Conservation (phyloP, 2,797 vertebrate genomes). For the Oreortyx pictus region DNA sequence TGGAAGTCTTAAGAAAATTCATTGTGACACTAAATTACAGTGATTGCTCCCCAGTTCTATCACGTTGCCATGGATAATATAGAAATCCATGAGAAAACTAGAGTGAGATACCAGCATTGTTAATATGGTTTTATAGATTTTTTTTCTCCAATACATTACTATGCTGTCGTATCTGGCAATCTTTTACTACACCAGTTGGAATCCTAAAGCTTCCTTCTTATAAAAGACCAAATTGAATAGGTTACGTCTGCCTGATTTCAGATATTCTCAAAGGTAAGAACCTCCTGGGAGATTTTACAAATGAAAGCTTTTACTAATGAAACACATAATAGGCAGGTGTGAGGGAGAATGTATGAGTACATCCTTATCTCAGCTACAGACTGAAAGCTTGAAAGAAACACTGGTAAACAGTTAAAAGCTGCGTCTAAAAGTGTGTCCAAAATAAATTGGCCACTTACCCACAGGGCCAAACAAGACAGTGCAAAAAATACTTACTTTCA, state of each 20-base stretch:
- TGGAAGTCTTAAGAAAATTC: not conserved
- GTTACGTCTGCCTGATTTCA: conserved; percentile 51
- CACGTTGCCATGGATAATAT: not conserved
- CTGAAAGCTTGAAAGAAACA: conserved; percentile 5
- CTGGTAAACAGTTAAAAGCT: conserved; percentile 8
- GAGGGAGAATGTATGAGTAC: conserved; percentile 15
- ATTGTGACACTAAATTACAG: not conserved
- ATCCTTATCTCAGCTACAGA: conserved; percentile 29
- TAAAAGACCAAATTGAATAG: conserved; percentile 39
- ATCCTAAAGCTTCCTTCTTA: conserved; percentile 36
- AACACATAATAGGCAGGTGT: conserved; percentile 60
- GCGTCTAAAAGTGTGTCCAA: not conserved
- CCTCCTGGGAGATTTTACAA: not conserved
- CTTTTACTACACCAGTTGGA: conserved; percentile 54
- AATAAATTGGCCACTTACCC: not conserved
- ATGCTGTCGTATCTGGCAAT: not conserved
- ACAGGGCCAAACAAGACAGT: not conserved
- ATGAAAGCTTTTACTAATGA: conserved; percentile 55
- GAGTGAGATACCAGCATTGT: not conserved
- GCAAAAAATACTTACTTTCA: not conserved
- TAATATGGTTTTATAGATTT: not conserved
- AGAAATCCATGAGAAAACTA: not conserved
- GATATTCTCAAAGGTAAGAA: conserved; percentile 28
- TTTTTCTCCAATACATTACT: not conserved
- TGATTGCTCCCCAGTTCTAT: not conserved